These are phyloP conservation scores for Rosalia funebris DNA, from an alignment of 2,888 invertebrate species.

Conservation along the genomic window DNA sequence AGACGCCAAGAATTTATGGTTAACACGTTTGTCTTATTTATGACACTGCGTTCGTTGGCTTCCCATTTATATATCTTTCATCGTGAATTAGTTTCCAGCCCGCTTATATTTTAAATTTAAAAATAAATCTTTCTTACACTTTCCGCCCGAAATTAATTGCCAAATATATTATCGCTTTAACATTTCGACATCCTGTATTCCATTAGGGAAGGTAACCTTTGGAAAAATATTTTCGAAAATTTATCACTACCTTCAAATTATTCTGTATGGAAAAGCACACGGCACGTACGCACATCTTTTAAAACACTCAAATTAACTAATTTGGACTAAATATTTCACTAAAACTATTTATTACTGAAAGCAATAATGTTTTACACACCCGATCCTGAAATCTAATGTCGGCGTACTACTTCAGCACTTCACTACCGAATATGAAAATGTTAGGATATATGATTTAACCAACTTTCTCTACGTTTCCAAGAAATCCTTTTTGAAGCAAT, in stretches of 20 bases:
- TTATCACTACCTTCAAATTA: constrained; percentile 26
- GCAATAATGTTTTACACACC: not conserved
- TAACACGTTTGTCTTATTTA: constrained; percentile 55
- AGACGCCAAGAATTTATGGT: constrained; percentile 49
- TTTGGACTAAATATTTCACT: no score
- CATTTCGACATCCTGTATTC: constrained; percentile 44
- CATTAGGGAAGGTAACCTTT: constrained; percentile 38
- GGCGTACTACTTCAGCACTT: no score
- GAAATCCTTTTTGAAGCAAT: constrained; percentile 16
- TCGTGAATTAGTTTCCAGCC: constrained; percentile 58
- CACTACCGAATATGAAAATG: no score
- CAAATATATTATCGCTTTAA: constrained; percentile 54
- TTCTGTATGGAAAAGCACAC: constrained; percentile 16
- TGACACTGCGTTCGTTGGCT: constrained; percentile 46
- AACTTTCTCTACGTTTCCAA: constrained; percentile 15
- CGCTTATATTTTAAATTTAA: constrained; percentile 54
- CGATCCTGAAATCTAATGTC: not conserved
- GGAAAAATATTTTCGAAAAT: constrained; percentile 31
- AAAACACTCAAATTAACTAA: constrained; percentile 8
- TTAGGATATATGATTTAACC: constrained; percentile 7
- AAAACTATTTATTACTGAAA: not conserved
- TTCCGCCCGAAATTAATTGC: constrained; percentile 56
- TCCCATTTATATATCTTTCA: constrained; percentile 57
- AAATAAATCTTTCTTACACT: constrained; percentile 55
- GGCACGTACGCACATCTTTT: constrained; percentile 17